Evolutionary conservation across 2,888 invertebrate genomes (phyloP).

Genomic region (Trissolcus japonicus): DNA sequence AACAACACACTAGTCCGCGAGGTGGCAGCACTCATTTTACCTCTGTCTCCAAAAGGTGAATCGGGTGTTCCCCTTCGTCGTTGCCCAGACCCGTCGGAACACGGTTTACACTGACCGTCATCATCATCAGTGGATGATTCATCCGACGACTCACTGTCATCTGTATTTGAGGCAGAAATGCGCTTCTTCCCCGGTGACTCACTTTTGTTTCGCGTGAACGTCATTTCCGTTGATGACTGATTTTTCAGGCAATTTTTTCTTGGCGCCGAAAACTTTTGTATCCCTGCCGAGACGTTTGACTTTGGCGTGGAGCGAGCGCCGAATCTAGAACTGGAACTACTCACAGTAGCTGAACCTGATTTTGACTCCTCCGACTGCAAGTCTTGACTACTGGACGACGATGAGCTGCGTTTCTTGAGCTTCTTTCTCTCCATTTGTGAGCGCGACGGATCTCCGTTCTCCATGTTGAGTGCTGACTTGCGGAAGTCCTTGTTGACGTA

Average conservation of each 20-base stretch:
- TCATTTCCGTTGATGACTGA: constrained; percentile 15
- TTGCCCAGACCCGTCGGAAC: constrained; percentile 55
- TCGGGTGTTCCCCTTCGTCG: constrained; percentile 60
- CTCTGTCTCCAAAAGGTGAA: constrained; percentile 62
- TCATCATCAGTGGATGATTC: constrained; percentile 74
- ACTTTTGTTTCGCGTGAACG: background rate
- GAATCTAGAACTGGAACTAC: constrained; percentile 17
- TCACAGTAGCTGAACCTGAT: constrained; percentile 1
- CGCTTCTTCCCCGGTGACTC: constrained; percentile 22
- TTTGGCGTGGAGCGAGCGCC: constrained; percentile 20
- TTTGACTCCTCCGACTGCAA: constrained; percentile 65
- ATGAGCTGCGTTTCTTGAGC: constrained; percentile 69
- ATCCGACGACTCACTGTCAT: constrained; percentile 71
- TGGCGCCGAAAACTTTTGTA: constrained; percentile 59
- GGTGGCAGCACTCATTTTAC: constrained; percentile 70
- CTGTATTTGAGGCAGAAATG: constrained; percentile 58
- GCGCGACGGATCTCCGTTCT: constrained; percentile 70
- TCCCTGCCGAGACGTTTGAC: constrained; percentile 45
- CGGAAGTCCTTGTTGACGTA: constrained; percentile 84
- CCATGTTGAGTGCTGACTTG: constrained; percentile 85
- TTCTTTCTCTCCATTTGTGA: constrained; percentile 64
- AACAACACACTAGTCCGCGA: constrained; percentile 78
- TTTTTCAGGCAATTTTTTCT: constrained; percentile 27
- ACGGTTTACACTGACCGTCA: constrained; percentile 51
- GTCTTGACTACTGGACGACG: constrained; percentile 76